These are phyloP conservation scores for Macrochelys suwanniensis DNA, from an alignment of 2,797 vertebrate species.

Conservation along the genomic window DNA sequence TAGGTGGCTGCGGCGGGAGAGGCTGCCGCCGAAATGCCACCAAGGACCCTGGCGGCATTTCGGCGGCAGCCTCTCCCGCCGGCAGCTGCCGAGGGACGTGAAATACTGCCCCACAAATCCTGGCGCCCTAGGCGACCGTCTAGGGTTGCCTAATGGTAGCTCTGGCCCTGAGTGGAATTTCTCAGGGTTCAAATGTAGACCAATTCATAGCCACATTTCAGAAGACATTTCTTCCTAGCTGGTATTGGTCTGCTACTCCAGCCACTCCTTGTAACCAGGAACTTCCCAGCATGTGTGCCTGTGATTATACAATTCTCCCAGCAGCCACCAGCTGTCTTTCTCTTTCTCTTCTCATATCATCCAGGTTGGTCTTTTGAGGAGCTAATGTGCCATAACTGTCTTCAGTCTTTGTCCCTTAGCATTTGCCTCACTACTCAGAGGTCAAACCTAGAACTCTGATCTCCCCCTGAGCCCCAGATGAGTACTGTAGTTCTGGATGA, in stretches of 20 bases:
- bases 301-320: neutral
- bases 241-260: neutral
- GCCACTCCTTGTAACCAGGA: neutral
- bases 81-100: too few relatives aligned
- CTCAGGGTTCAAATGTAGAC: neutral
- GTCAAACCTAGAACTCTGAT: neutral
- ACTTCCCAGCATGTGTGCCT: neutral
- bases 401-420: neutral
- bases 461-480: neutral
- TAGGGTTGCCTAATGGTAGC: too few relatives aligned
- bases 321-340: neutral
- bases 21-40: too few relatives aligned
- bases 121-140: too few relatives aligned
- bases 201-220: neutral
- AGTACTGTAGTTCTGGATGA: neutral
- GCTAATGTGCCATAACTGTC: neutral
- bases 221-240: neutral
- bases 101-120: too few relatives aligned
- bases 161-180: neutral
- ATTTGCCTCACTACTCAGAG: accelerated
- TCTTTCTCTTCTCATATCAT: neutral
- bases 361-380: neutral
- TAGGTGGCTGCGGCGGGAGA: too few relatives aligned
- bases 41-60: too few relatives aligned
- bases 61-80: too few relatives aligned